Evolutionary conservation across 1,140 invertebrate species (phyloP).

Genomic region (Hyposmocoma kahamanoa): DNA sequence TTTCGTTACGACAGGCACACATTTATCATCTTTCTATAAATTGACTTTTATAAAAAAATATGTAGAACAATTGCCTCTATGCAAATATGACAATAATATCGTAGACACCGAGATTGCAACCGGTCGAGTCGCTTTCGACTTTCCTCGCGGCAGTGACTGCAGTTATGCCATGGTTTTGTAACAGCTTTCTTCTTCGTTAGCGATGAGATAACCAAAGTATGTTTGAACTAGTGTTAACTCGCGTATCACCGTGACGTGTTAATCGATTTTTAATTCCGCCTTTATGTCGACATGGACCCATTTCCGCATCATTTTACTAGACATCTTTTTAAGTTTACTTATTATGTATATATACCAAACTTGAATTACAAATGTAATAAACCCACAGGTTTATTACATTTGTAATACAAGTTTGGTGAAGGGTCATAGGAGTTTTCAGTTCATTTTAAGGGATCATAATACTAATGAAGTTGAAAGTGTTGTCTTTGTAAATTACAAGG

Average conservation of each 20-base stretch:
- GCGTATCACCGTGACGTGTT: not conserved
- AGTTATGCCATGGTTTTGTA: constrained; percentile 56
- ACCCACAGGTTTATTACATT: not conserved
- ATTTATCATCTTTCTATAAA: no score
- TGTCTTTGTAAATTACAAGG: no score
- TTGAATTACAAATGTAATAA: not conserved
- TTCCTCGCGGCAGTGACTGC: constrained; percentile 47
- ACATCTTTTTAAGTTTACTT: not conserved
- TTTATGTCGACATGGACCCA: not conserved
- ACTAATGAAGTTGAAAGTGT: no score
- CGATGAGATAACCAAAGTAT: constrained; percentile 49
- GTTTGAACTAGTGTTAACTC: constrained; percentile 5
- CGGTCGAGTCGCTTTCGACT: constrained; percentile 63
- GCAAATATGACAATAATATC: no score
- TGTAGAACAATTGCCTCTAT: no score
- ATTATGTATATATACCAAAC: not conserved
- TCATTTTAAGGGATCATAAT: not conserved
- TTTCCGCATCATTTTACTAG: not conserved
- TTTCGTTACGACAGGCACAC: no score
- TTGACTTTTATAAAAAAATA: no score
- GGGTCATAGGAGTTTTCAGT: not conserved
- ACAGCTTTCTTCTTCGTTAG: constrained; percentile 55
- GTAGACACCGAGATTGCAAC: no score
- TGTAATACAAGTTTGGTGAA: not conserved
- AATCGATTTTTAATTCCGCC: not conserved